A percentile compares a stretch with the other conserved stretches of the same genome.
phyloP scores from a whole-genome alignment of 2,113 vertebrate species.

The Onychorhynchus coronatus region DNA sequence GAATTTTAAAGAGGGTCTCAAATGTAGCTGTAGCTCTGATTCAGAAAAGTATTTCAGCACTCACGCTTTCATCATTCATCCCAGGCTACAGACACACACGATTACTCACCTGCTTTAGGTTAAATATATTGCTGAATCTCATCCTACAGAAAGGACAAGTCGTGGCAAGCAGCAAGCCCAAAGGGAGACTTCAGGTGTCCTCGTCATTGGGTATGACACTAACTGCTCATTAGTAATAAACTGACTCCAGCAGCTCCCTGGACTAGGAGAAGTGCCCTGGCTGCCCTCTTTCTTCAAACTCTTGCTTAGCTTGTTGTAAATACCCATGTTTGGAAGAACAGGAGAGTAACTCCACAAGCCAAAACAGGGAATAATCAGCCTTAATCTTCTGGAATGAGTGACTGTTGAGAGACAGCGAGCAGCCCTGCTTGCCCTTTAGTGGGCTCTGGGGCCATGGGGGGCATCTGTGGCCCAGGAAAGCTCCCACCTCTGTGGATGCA shows the following conservation, averaged over 20 bases:
- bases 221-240: background rate
- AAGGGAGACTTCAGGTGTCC: background rate
- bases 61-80: background rate
- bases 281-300: background rate
- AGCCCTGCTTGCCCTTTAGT: background rate
- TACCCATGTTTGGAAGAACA: background rate
- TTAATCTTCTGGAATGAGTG: background rate
- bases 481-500: background rate
- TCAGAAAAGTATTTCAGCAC: background rate
- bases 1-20: background rate
- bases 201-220: background rate
- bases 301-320: background rate
- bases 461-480: background rate
- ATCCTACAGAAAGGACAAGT: background rate
- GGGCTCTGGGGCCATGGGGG: background rate
- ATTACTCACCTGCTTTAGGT: background rate
- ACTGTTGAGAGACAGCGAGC: accelerated
- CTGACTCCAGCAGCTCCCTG: background rate
- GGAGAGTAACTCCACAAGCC: background rate
- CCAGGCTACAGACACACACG: background rate
- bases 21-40: background rate
- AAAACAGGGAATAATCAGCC: background rate
- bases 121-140: background rate
- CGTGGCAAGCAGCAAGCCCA: background rate
- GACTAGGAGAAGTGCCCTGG: background rate